A percentile compares a stretch with the other conserved stretches of the same genome.
Evolutionary conservation across 2,797 vertebrate genomes (phyloP).

Genomic region (Otolemur crassicaudatus): DNA sequence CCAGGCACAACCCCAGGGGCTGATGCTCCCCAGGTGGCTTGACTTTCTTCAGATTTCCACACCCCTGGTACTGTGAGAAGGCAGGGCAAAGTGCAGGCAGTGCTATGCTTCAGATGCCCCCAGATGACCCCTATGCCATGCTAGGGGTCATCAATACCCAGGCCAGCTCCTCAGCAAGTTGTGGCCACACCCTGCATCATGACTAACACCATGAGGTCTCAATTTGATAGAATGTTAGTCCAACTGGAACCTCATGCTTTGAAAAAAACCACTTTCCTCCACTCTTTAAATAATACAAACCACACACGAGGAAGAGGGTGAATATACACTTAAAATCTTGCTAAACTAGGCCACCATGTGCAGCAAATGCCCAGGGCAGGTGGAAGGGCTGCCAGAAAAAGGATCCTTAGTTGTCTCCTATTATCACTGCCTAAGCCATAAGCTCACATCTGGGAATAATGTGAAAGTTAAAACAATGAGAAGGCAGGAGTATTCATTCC

Average conservation of each 20-base stretch:
- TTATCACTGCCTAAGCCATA: not conserved
- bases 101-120: not conserved
- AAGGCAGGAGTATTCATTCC: constrained; percentile 36
- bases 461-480: not conserved
- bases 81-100: not conserved
- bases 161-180: not conserved
- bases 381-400: not conserved
- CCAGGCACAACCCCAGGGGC: not conserved
- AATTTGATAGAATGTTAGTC: not conserved
- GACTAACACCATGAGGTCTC: constrained; percentile 30
- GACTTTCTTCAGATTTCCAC: not conserved
- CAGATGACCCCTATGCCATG: too few relatives aligned
- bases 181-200: not conserved
- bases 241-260: not conserved
- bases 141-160: not conserved
- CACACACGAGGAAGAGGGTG: not conserved
- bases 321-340: not conserved
- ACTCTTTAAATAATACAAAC: not conserved
- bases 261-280: not conserved
- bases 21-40: not conserved
- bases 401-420: not conserved
- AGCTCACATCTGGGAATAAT: constrained; percentile 45
- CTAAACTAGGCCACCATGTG: not conserved
- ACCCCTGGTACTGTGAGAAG: not conserved
- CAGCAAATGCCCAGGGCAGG: not conserved